phyloP scores from a whole-genome alignment of 1,140 invertebrate species.

The Gonioctena quinquepunctata region DNA sequence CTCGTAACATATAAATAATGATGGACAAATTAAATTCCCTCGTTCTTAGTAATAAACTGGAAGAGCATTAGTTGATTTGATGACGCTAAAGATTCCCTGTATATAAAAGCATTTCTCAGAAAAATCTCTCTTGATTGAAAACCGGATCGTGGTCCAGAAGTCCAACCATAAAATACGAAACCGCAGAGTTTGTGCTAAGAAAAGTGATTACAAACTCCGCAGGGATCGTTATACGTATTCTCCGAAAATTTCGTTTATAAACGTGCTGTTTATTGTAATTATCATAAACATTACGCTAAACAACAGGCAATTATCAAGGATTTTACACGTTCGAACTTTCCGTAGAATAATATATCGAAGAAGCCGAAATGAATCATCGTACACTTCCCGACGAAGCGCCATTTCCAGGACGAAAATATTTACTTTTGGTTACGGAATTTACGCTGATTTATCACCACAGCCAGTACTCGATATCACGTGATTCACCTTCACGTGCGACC shows the following conservation, averaged over 20 bases:
- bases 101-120: neutral
- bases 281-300: neutral
- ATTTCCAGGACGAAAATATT: no score
- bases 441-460: neutral
- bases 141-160: neutral
- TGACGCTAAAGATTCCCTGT: neutral
- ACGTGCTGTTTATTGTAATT: neutral
- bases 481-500: neutral
- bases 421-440: neutral
- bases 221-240: neutral
- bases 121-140: no score
- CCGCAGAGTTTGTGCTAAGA: conserved; percentile 17
- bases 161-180: neutral
- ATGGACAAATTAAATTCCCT: no score
- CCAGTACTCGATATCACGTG: neutral
- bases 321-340: conserved; percentile 13
- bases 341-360: conserved; percentile 1
- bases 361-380: neutral
- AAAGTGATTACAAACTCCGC: conserved; percentile 17
- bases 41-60: no score
- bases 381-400: neutral
- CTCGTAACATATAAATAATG: no score
- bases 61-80: neutral
- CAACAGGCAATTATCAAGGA: neutral
- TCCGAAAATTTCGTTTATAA: neutral